These are phyloP conservation scores for Tragelaphus buxtoni DNA, from an alignment of 2,113 vertebrate species.

Conservation along the genomic window DNA sequence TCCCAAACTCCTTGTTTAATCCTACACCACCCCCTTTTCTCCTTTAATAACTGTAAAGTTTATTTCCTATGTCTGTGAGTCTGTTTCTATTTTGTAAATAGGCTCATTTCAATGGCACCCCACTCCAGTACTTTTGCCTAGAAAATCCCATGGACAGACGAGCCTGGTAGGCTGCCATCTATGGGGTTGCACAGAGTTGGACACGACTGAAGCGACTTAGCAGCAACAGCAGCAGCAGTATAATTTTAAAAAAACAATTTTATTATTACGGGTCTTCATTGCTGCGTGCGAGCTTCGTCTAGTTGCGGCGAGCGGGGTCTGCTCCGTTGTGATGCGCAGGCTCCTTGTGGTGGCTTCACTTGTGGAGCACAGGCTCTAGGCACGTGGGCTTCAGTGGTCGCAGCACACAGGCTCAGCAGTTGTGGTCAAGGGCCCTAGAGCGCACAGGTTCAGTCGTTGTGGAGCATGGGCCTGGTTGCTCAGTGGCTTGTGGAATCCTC, in stretches of 20 bases:
- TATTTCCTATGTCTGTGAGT: not conserved
- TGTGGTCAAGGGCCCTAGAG: not conserved
- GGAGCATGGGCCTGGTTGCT: not conserved
- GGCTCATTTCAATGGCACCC: not conserved
- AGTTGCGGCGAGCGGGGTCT: not conserved
- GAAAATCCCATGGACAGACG: too few relatives aligned
- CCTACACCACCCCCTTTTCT: not conserved
- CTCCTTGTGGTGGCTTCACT: not conserved
- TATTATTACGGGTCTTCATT: not conserved
- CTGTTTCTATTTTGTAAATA: not conserved
- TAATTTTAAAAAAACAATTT: not conserved
- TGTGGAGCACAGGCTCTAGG: not conserved
- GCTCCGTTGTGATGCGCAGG: not conserved
- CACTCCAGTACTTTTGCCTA: too few relatives aligned
- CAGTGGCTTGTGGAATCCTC: not conserved
- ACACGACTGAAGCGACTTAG: too few relatives aligned
- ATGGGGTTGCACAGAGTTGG: too few relatives aligned
- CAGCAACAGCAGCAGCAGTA: not conserved
- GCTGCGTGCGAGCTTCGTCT: not conserved
- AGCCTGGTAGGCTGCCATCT: too few relatives aligned
- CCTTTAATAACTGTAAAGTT: not conserved
- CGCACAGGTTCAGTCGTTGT: rapidly evolving
- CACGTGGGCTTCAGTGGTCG: not conserved
- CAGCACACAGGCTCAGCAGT: not conserved
- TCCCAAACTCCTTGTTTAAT: not conserved